Base-by-base conservation (phyloP, 2,888 invertebrate species). In the Caenorhabditis drosophilae region DNA sequence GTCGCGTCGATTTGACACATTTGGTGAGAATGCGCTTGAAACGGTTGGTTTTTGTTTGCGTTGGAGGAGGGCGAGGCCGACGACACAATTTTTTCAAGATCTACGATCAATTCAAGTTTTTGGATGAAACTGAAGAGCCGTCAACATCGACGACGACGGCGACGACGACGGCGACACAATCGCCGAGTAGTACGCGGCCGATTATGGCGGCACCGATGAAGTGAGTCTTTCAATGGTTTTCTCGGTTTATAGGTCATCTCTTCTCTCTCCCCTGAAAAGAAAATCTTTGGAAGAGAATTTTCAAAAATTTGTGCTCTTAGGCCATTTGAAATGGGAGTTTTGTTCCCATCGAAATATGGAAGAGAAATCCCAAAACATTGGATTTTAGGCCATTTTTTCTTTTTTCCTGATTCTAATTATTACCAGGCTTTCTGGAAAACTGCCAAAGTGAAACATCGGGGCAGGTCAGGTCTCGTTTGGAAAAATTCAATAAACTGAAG, bases 41-140 rank as follows among this genome's bases (percentile, higher is more conserved):
- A 71, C 70, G 52, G 70, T 70, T 26, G 47, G 61, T 44, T 15
- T 44, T 44, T 25, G n/a, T 44, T 3, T 12, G 9, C 44, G 27
- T 22, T 45, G 27, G 25, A n/a, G 12, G 6, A 27, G 18, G 12
- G 11, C 22, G 16, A n/a, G n/a, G n/a, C n/a, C n/a, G n/a, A n/a
- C n/a, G n/a, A n/a, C n/a, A n/a, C n/a, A n/a, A 12, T 18, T 11
- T 41, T 16, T 41, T 11, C n/a, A 15, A 70, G 70, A 71, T 71
- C 55, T 71, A 71, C 41, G 70, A 71, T 46, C 64, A 71, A 36
- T 71, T 71, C 62, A 67, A 67, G 27, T 71, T 71, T 53, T 50
- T 71, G 52, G 70, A 71, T 31, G 70, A 67, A 47, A 45, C 63
- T 22, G 70, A 71, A 44, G 64, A 58, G 27, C 63, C 60, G 11